Evolutionary conservation across 1,140 invertebrate genomes (phyloP).

Genomic region (Tenebrio molitor): DNA sequence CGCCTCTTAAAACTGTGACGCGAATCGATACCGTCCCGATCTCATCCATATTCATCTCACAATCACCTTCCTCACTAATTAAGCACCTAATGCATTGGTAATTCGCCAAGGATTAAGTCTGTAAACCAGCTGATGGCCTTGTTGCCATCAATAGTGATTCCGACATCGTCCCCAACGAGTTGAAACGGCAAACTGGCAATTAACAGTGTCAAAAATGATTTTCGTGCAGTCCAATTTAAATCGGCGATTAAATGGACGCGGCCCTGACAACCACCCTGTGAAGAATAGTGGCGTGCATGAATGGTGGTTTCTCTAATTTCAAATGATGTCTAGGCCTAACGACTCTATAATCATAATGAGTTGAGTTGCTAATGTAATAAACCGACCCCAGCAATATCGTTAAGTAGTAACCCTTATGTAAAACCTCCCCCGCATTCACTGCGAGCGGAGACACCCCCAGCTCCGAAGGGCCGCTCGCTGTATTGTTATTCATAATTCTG

Average conservation of each 20-base stretch:
- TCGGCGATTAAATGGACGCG: constrained; percentile 1
- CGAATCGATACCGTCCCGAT: background rate
- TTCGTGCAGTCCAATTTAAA: constrained; percentile 18
- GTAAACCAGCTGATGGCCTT: background rate
- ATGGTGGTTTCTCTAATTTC: constrained; percentile 57
- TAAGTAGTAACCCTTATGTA: constrained; percentile 54
- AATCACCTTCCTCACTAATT: background rate
- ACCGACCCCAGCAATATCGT: constrained; percentile 62
- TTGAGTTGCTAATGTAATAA: constrained; percentile 65
- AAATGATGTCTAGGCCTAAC: constrained; percentile 61
- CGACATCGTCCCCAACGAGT: too few relatives aligned
- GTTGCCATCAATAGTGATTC: background rate
- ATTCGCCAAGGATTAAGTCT: background rate
- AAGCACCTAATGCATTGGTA: constrained; percentile 4
- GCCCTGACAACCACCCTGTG: too few relatives aligned
- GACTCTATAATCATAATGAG: constrained; percentile 65
- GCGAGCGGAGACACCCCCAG: constrained; percentile 1
- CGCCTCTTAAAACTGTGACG: background rate
- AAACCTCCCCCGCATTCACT: constrained; percentile 32
- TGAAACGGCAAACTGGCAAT: background rate
- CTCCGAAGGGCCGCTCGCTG: background rate
- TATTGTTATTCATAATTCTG: constrained; percentile 38
- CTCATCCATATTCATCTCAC: background rate
- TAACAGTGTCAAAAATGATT: too few relatives aligned
- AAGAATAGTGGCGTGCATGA: constrained; percentile 26